These are phyloP conservation scores for Danaus plexippus DNA, from an alignment of 1,140 invertebrate species.

Conservation along the genomic window DNA sequence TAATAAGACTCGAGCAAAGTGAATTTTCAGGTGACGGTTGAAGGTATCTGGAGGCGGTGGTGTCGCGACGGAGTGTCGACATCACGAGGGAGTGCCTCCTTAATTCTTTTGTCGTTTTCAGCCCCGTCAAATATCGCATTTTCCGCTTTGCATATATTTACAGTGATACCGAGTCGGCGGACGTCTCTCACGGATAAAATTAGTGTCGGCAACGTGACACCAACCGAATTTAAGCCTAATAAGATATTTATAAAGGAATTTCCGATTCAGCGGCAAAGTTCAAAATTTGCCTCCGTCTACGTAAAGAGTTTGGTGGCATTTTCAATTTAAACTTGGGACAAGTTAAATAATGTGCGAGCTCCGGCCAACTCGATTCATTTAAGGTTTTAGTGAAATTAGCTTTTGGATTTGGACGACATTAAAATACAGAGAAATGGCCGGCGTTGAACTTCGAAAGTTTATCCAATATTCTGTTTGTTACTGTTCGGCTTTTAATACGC, in stretches of 20 bases:
- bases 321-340: slow-evolving; percentile 69
- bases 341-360: slow-evolving; percentile 69
- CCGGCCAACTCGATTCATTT: slow-evolving; percentile 64
- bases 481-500: no score
- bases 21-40: slow-evolving; percentile 42
- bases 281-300: slow-evolving; percentile 65
- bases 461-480: no score
- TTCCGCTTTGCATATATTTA: slow-evolving; percentile 67
- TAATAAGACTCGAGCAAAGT: slow-evolving; percentile 56
- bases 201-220: slow-evolving; percentile 69
- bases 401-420: slow-evolving; percentile 62
- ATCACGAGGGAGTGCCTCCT: slow-evolving; percentile 28
- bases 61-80: slow-evolving; percentile 32
- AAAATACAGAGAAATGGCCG: slow-evolving; percentile 42
- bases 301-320: slow-evolving; percentile 66
- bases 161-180: slow-evolving; percentile 29
- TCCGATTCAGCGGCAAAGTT: slow-evolving; percentile 69
- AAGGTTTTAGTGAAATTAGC: slow-evolving; percentile 69
- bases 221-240: slow-evolving; percentile 70
- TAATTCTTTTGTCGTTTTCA: slow-evolving; percentile 70
- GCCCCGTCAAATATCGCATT: slow-evolving; percentile 63
- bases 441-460: slow-evolving; percentile 30
- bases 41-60: slow-evolving; percentile 22
- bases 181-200: slow-evolving; percentile 66
- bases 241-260: slow-evolving; percentile 72